These are phyloP conservation scores for Phrynosoma platyrhinos DNA, from an alignment of 2,113 vertebrate genomes.

Conservation along the genomic window DNA sequence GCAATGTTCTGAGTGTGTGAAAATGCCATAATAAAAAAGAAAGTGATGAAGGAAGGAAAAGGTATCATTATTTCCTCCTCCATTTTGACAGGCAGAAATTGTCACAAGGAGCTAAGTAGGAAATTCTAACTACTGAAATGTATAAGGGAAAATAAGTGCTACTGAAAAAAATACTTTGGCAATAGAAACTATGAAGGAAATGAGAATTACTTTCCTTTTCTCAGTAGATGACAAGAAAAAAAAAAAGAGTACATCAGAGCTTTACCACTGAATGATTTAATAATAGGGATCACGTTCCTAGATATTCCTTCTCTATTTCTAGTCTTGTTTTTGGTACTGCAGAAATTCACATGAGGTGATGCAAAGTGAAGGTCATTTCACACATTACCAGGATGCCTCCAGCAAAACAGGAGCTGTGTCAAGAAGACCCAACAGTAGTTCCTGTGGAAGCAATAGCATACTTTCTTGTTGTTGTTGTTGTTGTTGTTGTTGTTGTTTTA, in stretches of 20 bases:
- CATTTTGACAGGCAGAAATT: slow-evolving; percentile 21
- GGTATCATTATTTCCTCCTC: background rate
- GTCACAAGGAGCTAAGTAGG: background rate
- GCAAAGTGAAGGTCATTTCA: background rate
- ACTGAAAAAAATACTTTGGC: slow-evolving; percentile 30
- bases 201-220: slow-evolving; percentile 9
- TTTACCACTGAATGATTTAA: slow-evolving; percentile 1
- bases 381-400: background rate
- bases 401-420: background rate
- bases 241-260: background rate
- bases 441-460: too few species aligned
- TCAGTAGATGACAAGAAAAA: background rate
- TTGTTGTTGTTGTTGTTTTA: too few species aligned
- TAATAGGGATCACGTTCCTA: background rate
- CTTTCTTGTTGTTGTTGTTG: too few species aligned
- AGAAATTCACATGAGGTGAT: background rate
- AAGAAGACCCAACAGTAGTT: too few species aligned
- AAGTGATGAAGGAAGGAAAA: background rate
- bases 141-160: slow-evolving; percentile 9
- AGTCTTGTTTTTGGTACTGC: background rate
- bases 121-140: slow-evolving; percentile 29
- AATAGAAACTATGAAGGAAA: slow-evolving; percentile 26
- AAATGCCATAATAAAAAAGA: background rate
- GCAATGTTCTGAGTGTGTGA: background rate
- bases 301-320: background rate